Evolutionary conservation across 2,797 vertebrate species (phyloP).

Genomic region (Channa striata): DNA sequence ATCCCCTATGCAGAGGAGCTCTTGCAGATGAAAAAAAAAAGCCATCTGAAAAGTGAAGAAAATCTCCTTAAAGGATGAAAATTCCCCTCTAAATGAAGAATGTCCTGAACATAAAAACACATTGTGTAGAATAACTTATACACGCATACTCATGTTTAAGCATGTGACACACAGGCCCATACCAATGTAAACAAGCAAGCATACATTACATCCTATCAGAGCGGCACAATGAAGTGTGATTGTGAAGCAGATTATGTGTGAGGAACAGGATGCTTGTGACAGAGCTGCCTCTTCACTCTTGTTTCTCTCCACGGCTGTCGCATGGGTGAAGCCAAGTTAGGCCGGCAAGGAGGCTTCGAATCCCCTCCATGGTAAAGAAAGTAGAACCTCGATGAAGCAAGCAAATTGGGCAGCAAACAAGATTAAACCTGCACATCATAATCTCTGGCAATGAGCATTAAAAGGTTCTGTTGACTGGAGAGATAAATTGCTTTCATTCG

Average conservation of each 20-base stretch:
- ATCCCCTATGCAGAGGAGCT: constrained; percentile 2
- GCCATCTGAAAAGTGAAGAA: background rate
- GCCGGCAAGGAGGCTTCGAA: constrained; percentile 51
- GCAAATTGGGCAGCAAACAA: constrained; percentile 26
- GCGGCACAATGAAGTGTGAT: constrained; percentile 69
- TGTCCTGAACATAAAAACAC: background rate
- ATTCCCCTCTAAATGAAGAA: background rate
- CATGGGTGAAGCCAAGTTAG: constrained; percentile 70
- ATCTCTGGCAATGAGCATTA: constrained; percentile 32
- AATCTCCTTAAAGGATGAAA: background rate
- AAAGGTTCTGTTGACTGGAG: constrained; percentile 32
- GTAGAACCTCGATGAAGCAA: constrained; percentile 39
- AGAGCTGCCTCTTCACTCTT: constrained; percentile 71
- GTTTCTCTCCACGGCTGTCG: constrained; percentile 72
- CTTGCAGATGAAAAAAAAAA: background rate
- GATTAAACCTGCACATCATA: background rate
- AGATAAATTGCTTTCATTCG: constrained; percentile 38
- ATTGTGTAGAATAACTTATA: constrained; percentile 17
- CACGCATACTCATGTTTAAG: constrained; percentile 28
- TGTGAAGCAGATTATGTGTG: constrained; percentile 74
- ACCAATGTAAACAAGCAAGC: constrained; percentile 38
- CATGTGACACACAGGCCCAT: constrained; percentile 23
- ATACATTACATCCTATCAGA: constrained; percentile 55
- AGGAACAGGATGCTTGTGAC: constrained; percentile 76
- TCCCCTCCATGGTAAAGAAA: constrained; percentile 37